Conservation (phyloP, 1,140 invertebrate genomes). For the Sogatella furcifera region DNA sequence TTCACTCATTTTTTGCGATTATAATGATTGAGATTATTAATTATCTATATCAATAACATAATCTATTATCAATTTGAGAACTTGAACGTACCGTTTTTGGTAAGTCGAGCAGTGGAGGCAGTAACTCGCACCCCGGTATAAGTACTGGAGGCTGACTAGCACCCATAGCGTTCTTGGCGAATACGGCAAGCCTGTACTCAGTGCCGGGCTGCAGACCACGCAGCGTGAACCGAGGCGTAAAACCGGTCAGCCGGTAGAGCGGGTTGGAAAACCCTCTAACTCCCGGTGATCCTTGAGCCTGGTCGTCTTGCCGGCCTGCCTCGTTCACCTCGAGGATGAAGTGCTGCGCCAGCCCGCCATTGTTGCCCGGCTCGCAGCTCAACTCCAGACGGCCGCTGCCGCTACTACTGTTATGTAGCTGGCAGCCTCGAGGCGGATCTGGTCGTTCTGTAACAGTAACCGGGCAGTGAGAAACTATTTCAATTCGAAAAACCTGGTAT, state of each 20-base stretch:
- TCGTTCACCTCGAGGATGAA: conserved; percentile 55
- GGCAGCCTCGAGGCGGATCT: conserved; percentile 55
- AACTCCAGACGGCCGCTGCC: conserved; percentile 49
- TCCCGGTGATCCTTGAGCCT: conserved; percentile 5
- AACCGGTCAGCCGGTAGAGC: conserved; percentile 45
- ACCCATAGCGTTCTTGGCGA: conserved; percentile 58
- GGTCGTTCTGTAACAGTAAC: conserved; percentile 41
- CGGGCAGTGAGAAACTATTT: too few relatives aligned
- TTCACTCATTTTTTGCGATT: too few relatives aligned
- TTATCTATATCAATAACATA: too few relatives aligned
- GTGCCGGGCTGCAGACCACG: conserved; percentile 50
- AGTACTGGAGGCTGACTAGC: conserved; percentile 49
- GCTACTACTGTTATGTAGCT: conserved; percentile 48
- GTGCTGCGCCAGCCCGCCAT: conserved; percentile 69
- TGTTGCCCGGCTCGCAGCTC: conserved; percentile 61
- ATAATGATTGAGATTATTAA: too few relatives aligned
- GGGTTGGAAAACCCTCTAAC: conserved; percentile 27
- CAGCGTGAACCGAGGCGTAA: conserved; percentile 49
- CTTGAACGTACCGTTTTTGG: conserved; percentile 13
- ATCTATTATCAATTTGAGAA: too few relatives aligned
- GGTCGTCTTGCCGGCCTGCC: conserved; percentile 1
- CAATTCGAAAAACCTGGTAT: too few relatives aligned
- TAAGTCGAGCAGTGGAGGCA: conserved; percentile 33
- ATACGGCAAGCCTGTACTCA: conserved; percentile 53
- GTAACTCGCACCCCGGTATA: conserved; percentile 42